Evolutionary conservation across 1,140 invertebrate species (phyloP).

Genomic region (Pantala flavescens): DNA sequence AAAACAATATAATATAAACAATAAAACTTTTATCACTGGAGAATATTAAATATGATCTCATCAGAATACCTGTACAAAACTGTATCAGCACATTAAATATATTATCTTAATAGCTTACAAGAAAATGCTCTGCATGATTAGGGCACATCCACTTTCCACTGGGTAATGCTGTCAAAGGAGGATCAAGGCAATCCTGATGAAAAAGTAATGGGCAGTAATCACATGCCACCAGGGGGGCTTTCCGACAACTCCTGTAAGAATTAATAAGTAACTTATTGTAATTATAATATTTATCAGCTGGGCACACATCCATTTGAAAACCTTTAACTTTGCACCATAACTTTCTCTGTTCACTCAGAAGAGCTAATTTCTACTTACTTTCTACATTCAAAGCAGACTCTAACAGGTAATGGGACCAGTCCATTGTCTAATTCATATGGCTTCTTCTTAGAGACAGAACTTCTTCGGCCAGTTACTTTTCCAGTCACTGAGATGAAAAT

Average conservation of each 20-base stretch:
- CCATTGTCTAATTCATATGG: constrained; percentile 62
- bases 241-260: constrained; percentile 62
- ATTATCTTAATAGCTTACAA: constrained; percentile 38
- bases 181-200: constrained; percentile 88
- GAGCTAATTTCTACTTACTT: constrained; percentile 32
- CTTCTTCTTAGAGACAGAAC: constrained; percentile 35
- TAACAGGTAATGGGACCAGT: constrained; percentile 68
- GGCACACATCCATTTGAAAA: too few relatives aligned
- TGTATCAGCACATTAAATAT: constrained; percentile 19
- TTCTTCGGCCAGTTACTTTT: constrained; percentile 30
- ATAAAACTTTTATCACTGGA: too few relatives aligned
- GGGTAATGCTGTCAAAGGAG: constrained; percentile 77
- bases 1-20: too few relatives aligned
- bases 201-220: constrained; percentile 86
- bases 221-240: constrained; percentile 75
- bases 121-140: constrained; percentile 81
- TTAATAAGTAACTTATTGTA: too few relatives aligned
- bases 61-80: too few relatives aligned
- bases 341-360: background rate
- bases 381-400: constrained; percentile 70
- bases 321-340: background rate
- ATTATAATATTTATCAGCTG: too few relatives aligned
- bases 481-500: constrained; percentile 36
- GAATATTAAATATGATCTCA: too few relatives aligned
- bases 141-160: constrained; percentile 93